These are phyloP conservation scores for Sebastes taczanowskii DNA, from an alignment of 2,797 vertebrate species.

Conservation along the genomic window DNA sequence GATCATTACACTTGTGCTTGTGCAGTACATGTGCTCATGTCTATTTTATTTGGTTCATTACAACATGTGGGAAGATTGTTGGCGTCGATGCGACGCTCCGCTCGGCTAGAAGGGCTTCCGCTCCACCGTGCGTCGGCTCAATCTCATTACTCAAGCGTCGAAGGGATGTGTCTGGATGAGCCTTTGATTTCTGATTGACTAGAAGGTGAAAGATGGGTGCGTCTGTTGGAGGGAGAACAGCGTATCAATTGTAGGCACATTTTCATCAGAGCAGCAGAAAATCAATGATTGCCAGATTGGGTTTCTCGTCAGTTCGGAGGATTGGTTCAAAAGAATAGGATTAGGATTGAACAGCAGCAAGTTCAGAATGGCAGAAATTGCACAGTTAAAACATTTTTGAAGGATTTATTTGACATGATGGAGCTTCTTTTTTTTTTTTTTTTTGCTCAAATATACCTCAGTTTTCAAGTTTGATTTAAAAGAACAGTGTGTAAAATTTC, in stretches of 20 bases:
- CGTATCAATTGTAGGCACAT: conserved; percentile 21
- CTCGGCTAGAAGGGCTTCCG: conserved; percentile 16
- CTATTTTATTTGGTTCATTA: conserved; percentile 46
- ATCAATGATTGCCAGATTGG: conserved; percentile 34
- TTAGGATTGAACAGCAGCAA: neutral
- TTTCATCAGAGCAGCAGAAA: conserved; percentile 53
- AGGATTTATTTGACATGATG: neutral
- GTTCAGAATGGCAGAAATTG: neutral
- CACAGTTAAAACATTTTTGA: neutral
- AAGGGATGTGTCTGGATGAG: conserved; percentile 23
- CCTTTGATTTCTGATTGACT: conserved; percentile 53
- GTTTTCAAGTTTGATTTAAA: neutral
- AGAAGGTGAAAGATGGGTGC: conserved; percentile 26
- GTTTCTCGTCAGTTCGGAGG: conserved; percentile 18
- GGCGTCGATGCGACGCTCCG: conserved; percentile 29
- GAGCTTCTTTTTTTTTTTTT: neutral
- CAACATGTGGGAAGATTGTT: conserved; percentile 50
- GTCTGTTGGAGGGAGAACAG: conserved; percentile 9
- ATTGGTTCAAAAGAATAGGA: conserved; percentile 13
- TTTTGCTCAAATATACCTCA: neutral
- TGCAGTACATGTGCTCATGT: conserved; percentile 16
- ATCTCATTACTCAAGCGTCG: conserved; percentile 40
- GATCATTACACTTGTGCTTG: conserved; percentile 43
- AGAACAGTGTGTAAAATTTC: neutral
- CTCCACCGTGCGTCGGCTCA: conserved; percentile 20